phyloP scores from a whole-genome alignment of 2,113 vertebrate genomes.

The Aegotheles bennettii region DNA sequence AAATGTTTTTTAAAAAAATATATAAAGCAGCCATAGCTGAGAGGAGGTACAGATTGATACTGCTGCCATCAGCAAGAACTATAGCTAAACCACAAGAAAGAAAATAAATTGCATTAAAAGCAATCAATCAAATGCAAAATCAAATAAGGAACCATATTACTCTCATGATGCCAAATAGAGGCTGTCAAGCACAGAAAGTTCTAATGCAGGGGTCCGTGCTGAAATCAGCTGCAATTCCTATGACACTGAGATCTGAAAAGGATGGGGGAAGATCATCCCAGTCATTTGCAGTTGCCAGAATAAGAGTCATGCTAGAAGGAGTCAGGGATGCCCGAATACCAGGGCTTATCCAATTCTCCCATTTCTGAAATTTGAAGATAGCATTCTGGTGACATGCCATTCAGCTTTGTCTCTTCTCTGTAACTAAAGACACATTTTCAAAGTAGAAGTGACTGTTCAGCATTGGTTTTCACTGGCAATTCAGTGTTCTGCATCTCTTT shows the following conservation, averaged over 20 bases:
- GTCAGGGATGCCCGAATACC: neutral
- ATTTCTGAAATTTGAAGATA: neutral
- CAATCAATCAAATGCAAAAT: neutral
- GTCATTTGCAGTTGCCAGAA: neutral
- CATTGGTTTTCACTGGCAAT: neutral
- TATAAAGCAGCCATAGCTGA: neutral
- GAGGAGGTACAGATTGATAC: neutral
- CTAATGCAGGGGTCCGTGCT: neutral
- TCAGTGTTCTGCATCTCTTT: neutral
- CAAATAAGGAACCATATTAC: neutral
- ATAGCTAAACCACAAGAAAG: constrained; percentile 1
- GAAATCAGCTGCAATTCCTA: neutral
- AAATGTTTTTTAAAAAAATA: neutral
- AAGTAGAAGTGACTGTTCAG: neutral
- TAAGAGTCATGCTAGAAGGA: neutral
- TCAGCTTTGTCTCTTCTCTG: neutral
- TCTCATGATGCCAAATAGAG: neutral
- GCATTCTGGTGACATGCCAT: neutral
- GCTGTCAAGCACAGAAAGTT: neutral
- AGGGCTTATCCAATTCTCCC: neutral
- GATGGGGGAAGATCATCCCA: neutral
- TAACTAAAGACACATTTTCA: neutral
- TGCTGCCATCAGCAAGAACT: constrained; percentile 18
- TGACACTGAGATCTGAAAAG: neutral
- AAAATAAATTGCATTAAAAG: constrained; percentile 27